Conservation (phyloP, 1,140 invertebrate genomes). For the Sycophaga agraensis region DNA sequence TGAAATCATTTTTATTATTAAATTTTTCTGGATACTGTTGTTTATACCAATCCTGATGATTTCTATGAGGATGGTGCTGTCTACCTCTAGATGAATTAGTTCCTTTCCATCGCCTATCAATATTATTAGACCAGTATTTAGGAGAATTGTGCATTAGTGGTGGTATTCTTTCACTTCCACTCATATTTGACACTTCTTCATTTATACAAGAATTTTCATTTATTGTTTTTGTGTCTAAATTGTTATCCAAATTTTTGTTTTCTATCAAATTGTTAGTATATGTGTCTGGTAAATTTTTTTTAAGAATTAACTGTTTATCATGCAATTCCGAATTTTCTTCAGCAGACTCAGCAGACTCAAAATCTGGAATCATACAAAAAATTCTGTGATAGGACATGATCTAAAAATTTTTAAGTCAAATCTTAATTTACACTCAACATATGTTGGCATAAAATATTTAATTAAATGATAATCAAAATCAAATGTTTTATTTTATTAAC, state of each 20-base stretch:
- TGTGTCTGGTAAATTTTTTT: not conserved
- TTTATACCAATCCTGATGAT: slow-evolving; percentile 14
- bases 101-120: slow-evolving; percentile 28
- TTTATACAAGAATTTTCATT: slow-evolving; percentile 9
- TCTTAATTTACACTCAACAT: no score
- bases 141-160: slow-evolving; percentile 15
- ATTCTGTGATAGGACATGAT: no score
- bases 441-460: no score
- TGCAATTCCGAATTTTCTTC: not conserved
- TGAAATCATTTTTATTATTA: slow-evolving; percentile 17
- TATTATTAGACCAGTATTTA: slow-evolving; percentile 18
- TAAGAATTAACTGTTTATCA: not conserved
- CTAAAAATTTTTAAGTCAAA: no score
- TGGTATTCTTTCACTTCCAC: slow-evolving; percentile 24
- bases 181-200: slow-evolving; percentile 17
- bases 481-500: no score
- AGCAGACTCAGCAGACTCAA: slow-evolving; percentile 7
- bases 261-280: not conserved
- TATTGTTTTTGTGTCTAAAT: not conserved
- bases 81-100: slow-evolving; percentile 11
- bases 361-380: slow-evolving; percentile 19
- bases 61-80: slow-evolving; percentile 5
- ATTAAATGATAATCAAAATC: no score
- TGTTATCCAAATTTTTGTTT: not conserved
- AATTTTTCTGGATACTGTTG: slow-evolving; percentile 21